These are phyloP conservation scores for Arbacia lixula DNA, from an alignment of 53 echinoderm and acorn worm genomes.

Conservation along the genomic window DNA sequence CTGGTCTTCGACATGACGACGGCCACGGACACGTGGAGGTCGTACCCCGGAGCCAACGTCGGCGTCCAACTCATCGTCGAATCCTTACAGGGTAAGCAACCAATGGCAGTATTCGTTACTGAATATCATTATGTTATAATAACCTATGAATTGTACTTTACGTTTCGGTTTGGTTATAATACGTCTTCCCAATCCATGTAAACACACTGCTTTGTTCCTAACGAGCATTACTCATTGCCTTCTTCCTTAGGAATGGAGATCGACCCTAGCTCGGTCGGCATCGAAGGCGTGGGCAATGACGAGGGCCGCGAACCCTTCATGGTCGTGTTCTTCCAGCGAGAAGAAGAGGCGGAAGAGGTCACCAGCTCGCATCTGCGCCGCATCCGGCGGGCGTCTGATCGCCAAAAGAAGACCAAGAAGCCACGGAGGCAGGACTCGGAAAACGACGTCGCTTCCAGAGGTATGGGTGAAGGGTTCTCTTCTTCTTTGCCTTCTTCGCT, in stretches of 20 bases:
- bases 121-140: too few relatives aligned
- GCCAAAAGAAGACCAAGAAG: slow-evolving; percentile 29
- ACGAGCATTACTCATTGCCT: too few relatives aligned
- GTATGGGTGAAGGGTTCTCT: slow-evolving; percentile 8
- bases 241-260: slow-evolving; percentile 67
- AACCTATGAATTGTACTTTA: too few relatives aligned
- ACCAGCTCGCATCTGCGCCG: slow-evolving; percentile 9
- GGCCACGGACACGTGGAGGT: slow-evolving; percentile 74
- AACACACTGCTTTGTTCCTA: too few relatives aligned
- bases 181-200: too few relatives aligned
- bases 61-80: slow-evolving; percentile 77
- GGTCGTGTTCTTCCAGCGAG: slow-evolving; percentile 92
- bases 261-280: slow-evolving; percentile 67
- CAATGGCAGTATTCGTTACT: too few relatives aligned
- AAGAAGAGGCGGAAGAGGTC: slow-evolving; percentile 38
- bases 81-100: slow-evolving; percentile 71
- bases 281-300: slow-evolving; percentile 77
- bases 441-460: slow-evolving; percentile 35
- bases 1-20: slow-evolving; percentile 89
- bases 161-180: too few relatives aligned
- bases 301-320: slow-evolving; percentile 92
- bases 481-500: not conserved
- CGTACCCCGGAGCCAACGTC: slow-evolving; percentile 76
- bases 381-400: slow-evolving; percentile 2
- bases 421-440: slow-evolving; percentile 13